phyloP scores from a whole-genome alignment of 2,113 vertebrate species.

The Lates calcarifer region DNA sequence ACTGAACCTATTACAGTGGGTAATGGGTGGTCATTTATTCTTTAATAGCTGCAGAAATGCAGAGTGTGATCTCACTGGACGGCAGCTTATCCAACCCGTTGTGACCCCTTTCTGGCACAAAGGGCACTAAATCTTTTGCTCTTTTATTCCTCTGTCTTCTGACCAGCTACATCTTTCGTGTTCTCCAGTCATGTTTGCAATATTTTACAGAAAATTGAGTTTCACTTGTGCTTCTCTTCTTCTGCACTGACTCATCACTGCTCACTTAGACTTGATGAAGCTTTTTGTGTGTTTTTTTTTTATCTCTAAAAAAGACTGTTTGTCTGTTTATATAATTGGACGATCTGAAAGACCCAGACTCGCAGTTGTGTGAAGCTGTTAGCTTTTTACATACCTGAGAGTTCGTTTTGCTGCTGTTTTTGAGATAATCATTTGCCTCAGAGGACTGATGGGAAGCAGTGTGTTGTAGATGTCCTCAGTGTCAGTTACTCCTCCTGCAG shows the following conservation, averaged over 20 bases:
- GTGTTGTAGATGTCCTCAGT: constrained; percentile 2
- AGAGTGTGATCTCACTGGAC: constrained; percentile 4
- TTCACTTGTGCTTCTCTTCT: constrained; percentile 8
- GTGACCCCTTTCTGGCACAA: not conserved
- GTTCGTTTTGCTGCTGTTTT: constrained; percentile 14
- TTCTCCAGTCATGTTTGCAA: constrained; percentile 4
- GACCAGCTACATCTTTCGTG: not conserved
- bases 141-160: not conserved
- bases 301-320: not conserved
- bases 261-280: not conserved
- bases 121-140: not conserved
- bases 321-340: constrained; percentile 22
- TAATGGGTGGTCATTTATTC: constrained; percentile 2
- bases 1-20: constrained; percentile 2
- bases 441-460: not conserved
- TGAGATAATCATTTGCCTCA: not conserved
- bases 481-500: not conserved
- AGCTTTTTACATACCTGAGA: constrained; percentile 1
- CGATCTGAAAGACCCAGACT: constrained; percentile 6
- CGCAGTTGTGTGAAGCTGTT: not conserved
- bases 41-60: constrained; percentile 19
- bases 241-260: constrained; percentile 5
- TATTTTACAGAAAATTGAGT: not conserved
- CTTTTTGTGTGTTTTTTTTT: not conserved
- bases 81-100: not conserved